Conservation (phyloP, 2,113 vertebrate genomes). For the Notarius quadriscutis region DNA sequence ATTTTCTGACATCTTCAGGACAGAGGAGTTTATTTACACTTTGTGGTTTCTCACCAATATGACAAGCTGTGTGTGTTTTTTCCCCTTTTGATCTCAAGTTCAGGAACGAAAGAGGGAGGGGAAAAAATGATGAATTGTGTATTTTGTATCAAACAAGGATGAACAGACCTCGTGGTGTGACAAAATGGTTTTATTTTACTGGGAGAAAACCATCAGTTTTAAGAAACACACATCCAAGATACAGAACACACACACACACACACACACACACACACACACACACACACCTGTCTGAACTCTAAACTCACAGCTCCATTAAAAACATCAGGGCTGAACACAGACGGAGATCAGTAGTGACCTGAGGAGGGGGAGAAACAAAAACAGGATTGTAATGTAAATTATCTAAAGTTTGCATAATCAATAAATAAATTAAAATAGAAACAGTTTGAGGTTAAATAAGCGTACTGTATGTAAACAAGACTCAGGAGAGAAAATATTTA, state of each 20-base stretch:
- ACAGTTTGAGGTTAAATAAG: not conserved
- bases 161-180: not conserved
- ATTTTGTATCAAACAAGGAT: not conserved
- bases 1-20: too few relatives aligned
- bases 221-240: not conserved
- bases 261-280: conserved; percentile 1
- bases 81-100: too few relatives aligned
- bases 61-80: too few relatives aligned
- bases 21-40: too few relatives aligned
- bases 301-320: not conserved
- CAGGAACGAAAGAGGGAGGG: too few relatives aligned
- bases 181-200: not conserved
- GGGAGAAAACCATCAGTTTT: not conserved
- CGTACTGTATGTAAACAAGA: too few relatives aligned
- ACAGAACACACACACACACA: not conserved
- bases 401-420: not conserved
- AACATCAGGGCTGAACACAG: not conserved
- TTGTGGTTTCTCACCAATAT: too few relatives aligned
- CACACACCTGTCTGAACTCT: not conserved
- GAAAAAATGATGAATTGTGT: too few relatives aligned
- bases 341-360: not conserved
- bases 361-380: not conserved
- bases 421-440: not conserved
- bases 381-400: not conserved
- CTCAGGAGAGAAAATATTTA: too few relatives aligned